Evolutionary conservation across 2,113 vertebrate genomes (phyloP), one percentile per base, ranked within the genome.

Genomic region (Stegostoma tigrinum): DNA sequence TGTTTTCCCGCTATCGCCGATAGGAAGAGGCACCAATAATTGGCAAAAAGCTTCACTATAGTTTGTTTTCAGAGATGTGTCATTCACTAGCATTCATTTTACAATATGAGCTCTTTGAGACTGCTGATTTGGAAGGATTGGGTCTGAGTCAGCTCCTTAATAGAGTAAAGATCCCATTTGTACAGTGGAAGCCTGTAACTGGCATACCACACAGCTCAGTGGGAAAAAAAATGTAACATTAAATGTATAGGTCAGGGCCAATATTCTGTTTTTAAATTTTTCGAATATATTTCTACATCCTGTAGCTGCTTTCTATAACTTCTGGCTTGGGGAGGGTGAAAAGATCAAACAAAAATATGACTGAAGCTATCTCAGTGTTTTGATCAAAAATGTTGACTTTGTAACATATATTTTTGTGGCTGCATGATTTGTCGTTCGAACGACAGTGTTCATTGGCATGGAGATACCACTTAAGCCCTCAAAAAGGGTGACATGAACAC

Each of bases 91-190:
- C 30, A 93, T 93, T 66, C 55, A 93, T 93, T 93, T 66, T 93
- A 38, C 17, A 0, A 93, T 93, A 61, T 66, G 61, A 66, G 61
- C n/a, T 66, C 34, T 66, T 61, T 64, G 19, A 67, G 34, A 66
- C 67, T 66, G 55, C 55, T 93, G 89, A 66, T 55, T 64, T 93
- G 34, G 61, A 93, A 17, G 17, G 38, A 64, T 66, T 93, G 55
- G 89, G 55, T 93, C 61, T 93, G n/a, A 66, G 15, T n/a, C 55
- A 93, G n/a, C 89, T 91, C 8, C 34, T 61, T 91, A 66, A 66
- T 93, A 64, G 55, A 91, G 55, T n/a, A n/a, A 66, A 93, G 89
- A 93, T 93, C 64, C 89, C 89, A 93, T 66, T 93, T 93, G 67
- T 17, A 66, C 89, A 93, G n/a, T 93, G 89, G 89, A 38, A 7